Conservation (phyloP, 2,113 vertebrate genomes). For the Pachycephala philippinensis region DNA sequence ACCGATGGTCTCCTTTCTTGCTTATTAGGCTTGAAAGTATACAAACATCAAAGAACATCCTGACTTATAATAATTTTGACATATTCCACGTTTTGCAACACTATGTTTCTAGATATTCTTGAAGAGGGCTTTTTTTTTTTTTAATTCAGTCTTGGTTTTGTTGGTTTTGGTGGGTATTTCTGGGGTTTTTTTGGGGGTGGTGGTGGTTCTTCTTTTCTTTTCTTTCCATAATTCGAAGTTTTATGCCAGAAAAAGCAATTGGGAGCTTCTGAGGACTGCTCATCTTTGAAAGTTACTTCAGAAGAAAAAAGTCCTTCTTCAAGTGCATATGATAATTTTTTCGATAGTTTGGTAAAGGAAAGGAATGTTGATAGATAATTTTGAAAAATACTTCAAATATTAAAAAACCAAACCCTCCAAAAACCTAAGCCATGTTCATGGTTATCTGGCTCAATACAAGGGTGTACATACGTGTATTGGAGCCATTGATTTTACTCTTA, state of each 20-base stretch:
- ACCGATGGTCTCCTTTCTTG: neutral
- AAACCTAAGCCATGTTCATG: neutral
- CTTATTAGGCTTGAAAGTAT: neutral
- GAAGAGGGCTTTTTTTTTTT: neutral
- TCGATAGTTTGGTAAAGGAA: neutral
- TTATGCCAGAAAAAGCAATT: neutral
- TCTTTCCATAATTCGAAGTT: neutral
- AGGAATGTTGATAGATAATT: neutral
- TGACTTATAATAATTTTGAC: neutral
- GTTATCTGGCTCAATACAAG: neutral
- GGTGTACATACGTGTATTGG: neutral
- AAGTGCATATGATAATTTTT: neutral
- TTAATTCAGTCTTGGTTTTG: neutral
- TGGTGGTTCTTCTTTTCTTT: neutral
- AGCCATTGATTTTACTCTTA: neutral
- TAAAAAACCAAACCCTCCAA: neutral
- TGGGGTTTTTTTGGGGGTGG: neutral
- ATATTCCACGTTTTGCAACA: neutral
- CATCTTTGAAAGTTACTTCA: neutral
- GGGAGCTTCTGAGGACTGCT: neutral
- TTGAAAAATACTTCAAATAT: neutral
- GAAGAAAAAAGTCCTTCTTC: neutral
- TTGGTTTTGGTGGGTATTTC: neutral
- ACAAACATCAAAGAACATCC: neutral
- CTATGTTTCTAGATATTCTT: neutral